phyloP scores from a whole-genome alignment of 2,797 vertebrate genomes.

The Eidolon dupreanum region DNA sequence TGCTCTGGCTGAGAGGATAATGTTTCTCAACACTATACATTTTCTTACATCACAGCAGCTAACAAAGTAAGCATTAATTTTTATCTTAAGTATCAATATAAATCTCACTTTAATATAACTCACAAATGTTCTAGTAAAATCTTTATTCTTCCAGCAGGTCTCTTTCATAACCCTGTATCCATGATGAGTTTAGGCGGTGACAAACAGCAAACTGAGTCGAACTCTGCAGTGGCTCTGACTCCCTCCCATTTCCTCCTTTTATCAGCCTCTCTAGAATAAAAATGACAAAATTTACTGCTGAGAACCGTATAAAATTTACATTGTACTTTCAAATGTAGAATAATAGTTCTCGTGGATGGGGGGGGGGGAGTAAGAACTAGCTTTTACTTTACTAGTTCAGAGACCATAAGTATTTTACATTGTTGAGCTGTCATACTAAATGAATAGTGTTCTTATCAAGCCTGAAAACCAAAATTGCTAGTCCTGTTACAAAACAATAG shows the following conservation, averaged over 20 bases:
- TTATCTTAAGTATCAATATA: conserved; percentile 12
- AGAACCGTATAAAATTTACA: conserved; percentile 43
- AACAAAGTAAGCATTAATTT: conserved; percentile 44
- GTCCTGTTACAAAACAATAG: background rate
- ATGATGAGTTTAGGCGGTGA: background rate
- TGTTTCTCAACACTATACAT: background rate
- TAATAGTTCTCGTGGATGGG: background rate
- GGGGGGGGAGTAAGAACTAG: background rate
- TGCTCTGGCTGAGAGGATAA: background rate
- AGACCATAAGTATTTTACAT: background rate
- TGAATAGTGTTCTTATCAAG: background rate
- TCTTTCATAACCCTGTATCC: background rate
- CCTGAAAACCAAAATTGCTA: background rate
- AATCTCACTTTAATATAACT: conserved; percentile 47
- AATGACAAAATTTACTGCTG: background rate
- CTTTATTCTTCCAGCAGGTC: background rate
- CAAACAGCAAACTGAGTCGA: conserved; percentile 32
- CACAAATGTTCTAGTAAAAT: conserved; percentile 53
- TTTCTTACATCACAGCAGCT: background rate
- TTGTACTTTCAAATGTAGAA: conserved; percentile 45
- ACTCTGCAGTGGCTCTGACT: background rate
- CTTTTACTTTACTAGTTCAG: background rate
- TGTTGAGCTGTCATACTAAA: background rate
- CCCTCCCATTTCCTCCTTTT: background rate
- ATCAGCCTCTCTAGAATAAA: conserved; percentile 28